Base-by-base conservation (phyloP, 53 echinoderm and acorn worm genomes). In the Glandiceps talaboti region DNA sequence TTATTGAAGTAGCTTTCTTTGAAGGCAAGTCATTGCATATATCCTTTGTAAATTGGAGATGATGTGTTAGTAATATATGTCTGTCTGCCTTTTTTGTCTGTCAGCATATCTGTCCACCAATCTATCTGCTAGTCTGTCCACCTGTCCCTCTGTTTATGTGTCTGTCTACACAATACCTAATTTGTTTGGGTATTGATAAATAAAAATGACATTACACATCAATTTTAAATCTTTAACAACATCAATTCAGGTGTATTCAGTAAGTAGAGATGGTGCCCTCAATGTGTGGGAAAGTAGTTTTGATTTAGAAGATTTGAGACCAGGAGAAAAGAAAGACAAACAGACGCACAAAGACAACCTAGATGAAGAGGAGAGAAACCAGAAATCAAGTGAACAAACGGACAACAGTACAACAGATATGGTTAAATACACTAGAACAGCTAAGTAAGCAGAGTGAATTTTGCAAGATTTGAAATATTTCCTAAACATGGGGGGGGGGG, bases 1-100 rank as follows among this genome's bases (percentile, higher is more conserved):
- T 86, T 73, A 85, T 99, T 28, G 88, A 91, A 0, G 91, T 88
- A 25, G 89, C 81, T 33, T 99, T 94, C 91, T 99, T 99, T 89
- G 99, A 99, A 80, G 85, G 89, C 31, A 82, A 99, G 31, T 93
- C 99, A 28, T 85, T 99, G 26, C 84, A 99, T 89, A 93, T 99
- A 99, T 94, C 93, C 91, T 88, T 92, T 6, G 20, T 45, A 45
- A n/a, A n/a, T n/a, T n/a, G n/a, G n/a, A n/a, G n/a, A n/a, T n/a
- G n/a, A n/a, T n/a, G n/a, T n/a, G n/a, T n/a, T n/a, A n/a, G n/a
- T n/a, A n/a, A n/a, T n/a, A n/a, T n/a, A n/a, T n/a, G n/a, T n/a
- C n/a, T n/a, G n/a, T n/a, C n/a, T n/a, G n/a, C n/a, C n/a, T n/a
- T n/a, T n/a, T n/a, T n/a, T n/a, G n/a, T n/a, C n/a, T n/a, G n/a